A percentile compares a stretch with the other conserved stretches of the same genome.
Evolutionary conservation across 2,888 invertebrate genomes (phyloP).

Genomic region (Synanthedon formicaeformis): DNA sequence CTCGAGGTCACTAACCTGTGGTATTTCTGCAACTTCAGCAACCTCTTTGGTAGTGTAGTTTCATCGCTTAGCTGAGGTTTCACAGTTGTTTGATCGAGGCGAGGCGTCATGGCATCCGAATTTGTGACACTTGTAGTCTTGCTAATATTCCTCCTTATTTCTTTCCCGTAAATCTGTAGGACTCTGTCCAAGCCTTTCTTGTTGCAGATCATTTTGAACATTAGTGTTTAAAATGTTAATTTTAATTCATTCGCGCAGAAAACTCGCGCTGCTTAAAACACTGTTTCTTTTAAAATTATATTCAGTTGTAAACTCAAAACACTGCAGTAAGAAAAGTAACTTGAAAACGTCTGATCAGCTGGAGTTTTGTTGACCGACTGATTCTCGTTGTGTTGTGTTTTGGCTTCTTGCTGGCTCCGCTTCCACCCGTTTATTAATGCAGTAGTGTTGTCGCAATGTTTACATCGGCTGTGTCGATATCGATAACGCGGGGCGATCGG

Average conservation of each 20-base stretch:
- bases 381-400: constrained; percentile 56
- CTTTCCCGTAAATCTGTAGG: constrained; percentile 51
- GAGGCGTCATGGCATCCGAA: constrained; percentile 69
- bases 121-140: constrained; percentile 73
- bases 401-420: constrained; percentile 46
- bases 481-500: constrained; percentile 13
- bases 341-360: constrained; percentile 28
- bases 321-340: constrained; percentile 5
- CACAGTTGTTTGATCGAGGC: constrained; percentile 47
- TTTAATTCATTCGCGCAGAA: neutral
- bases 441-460: constrained; percentile 46
- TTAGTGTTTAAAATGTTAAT: neutral
- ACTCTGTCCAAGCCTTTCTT: constrained; percentile 51
- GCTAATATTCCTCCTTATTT: constrained; percentile 66
- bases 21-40: constrained; percentile 67
- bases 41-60: constrained; percentile 47
- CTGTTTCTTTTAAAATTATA: neutral
- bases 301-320: neutral
- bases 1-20: constrained; percentile 68
- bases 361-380: constrained; percentile 45
- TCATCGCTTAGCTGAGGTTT: constrained; percentile 47
- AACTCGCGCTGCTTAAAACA: too few relatives aligned
- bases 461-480: constrained; percentile 55
- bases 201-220: constrained; percentile 46
- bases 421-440: constrained; percentile 34